Evolutionary conservation across 2,888 invertebrate species (phyloP).

Genomic region (Elmis aenea): DNA sequence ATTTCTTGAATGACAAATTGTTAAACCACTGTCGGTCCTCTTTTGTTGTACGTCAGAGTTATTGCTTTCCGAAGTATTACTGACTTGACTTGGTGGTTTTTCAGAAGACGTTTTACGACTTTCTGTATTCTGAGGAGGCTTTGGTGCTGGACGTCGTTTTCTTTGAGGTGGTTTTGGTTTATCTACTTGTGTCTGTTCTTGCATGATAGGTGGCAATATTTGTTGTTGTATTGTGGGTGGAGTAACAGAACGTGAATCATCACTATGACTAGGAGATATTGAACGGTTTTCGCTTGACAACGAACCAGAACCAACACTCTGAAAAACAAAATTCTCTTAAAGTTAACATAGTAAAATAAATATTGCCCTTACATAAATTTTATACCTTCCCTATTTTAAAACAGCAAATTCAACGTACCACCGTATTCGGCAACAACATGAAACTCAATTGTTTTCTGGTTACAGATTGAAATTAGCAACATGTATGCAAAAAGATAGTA

Average conservation of each 20-base stretch:
- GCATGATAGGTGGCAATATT: conserved; percentile 29
- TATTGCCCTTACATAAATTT: too few species aligned
- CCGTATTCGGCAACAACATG: too few species aligned
- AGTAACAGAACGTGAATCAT: conserved; percentile 50
- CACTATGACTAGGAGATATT: conserved; percentile 58
- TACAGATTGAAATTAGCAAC: too few species aligned
- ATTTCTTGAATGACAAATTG: conserved; percentile 63
- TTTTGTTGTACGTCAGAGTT: conserved; percentile 22
- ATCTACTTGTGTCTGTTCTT: conserved; percentile 38
- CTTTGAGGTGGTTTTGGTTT: conserved; percentile 51
- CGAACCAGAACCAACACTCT: conserved; percentile 45
- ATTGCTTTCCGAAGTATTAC: conserved; percentile 21
- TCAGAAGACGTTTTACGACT: conserved; percentile 21
- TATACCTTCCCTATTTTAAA: too few species aligned
- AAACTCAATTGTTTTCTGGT: too few species aligned
- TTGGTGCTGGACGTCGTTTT: conserved; percentile 56
- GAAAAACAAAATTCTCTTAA: too few species aligned
- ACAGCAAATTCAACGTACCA: too few species aligned
- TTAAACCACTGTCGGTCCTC: conserved; percentile 39
- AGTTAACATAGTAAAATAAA: too few species aligned
- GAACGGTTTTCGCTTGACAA: conserved; percentile 45
- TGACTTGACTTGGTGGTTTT: conserved; percentile 27
- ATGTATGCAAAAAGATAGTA: too few species aligned
- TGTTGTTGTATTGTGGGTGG: conserved; percentile 39
- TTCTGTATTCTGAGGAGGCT: conserved; percentile 46